A percentile compares a stretch with the other conserved stretches of the same genome.
Evolutionary conservation across 2,797 vertebrate species (phyloP).

Genomic region (Pampus argenteus): DNA sequence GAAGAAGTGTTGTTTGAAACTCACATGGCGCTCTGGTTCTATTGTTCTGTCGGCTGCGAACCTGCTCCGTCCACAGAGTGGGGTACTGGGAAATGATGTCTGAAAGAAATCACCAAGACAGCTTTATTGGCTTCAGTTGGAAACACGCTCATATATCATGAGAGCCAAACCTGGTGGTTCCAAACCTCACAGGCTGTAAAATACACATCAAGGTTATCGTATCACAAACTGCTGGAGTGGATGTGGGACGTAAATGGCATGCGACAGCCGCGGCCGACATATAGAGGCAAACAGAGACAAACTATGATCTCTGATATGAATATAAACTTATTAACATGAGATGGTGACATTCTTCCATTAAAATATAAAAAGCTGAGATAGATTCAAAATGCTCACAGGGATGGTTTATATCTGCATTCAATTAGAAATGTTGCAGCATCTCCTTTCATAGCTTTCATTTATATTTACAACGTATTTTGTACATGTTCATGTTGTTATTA

Average conservation of each 20-base stretch:
- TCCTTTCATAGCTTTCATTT: neutral
- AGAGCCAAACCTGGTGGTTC: conserved; percentile 54
- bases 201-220: conserved; percentile 59
- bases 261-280: conserved; percentile 40
- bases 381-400: neutral
- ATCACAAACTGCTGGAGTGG: conserved; percentile 45
- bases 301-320: neutral
- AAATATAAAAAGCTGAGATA: conserved; percentile 4
- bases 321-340: conserved; percentile 4
- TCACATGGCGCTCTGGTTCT: conserved; percentile 93
- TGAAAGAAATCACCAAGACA: conserved; percentile 70
- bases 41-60: conserved; percentile 95
- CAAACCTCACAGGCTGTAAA: conserved; percentile 68
- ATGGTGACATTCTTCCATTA: conserved; percentile 25
- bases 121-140: conserved; percentile 67
- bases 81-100: conserved; percentile 95
- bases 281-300: conserved; percentile 14
- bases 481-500: neutral
- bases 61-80: conserved; percentile 95
- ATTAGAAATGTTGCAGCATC: neutral
- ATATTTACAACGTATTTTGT: neutral
- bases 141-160: conserved; percentile 50
- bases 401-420: neutral
- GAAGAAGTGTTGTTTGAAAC: conserved; percentile 60
- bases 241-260: conserved; percentile 29